Evolutionary conservation across 2,888 invertebrate species (phyloP), one percentile per base, ranked within the genome.

Genomic region (Aethes cnicana): DNA sequence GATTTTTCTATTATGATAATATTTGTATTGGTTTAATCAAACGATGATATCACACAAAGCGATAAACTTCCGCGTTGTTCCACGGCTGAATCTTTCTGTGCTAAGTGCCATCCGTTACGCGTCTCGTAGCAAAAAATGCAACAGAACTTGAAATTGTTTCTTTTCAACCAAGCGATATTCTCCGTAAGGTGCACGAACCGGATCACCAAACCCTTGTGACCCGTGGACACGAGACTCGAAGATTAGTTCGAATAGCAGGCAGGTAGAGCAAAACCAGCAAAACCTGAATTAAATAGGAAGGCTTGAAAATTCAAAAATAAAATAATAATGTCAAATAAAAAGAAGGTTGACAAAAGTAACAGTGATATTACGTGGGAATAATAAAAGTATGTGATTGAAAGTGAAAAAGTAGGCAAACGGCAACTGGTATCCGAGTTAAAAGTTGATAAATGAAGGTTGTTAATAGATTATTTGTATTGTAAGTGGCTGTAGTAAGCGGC

Each of bases 351-450:
- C 53, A 66, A 67, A 66, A 70, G 67, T 66, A 70, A 69, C 56
- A 72, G 70, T 69, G 62, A 54, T 59, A 63, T 58, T 60, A 59
- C 54, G 58, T 60, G 59, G 60, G 62, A 61, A 65, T 62, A 63
- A 59, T 57, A 61, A 60, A 69, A 62, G 59, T 63, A 69, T 65
- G 53, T 61, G 61, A 66, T 63, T 62, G 70, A 72, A 72, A 74
- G 69, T 69, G 68, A 71, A 72, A 65, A 65, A 63, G 62, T 62
- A 58, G 62, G 65, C 54, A 64, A 59, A 57, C 53, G 55, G 42
- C 47, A 46, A 53, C 53, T 53, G 37, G 59, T 53, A 59, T 55
- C 61, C 62, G 58, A 56, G 61, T 44, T 53, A 43, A 57, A 59
- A 54, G 54, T 46, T 50, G 59, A 58, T 60, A 57, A 52, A 57